Evolutionary conservation across 2,797 vertebrate genomes (phyloP).

Genomic region (Gallinago solitaria): DNA sequence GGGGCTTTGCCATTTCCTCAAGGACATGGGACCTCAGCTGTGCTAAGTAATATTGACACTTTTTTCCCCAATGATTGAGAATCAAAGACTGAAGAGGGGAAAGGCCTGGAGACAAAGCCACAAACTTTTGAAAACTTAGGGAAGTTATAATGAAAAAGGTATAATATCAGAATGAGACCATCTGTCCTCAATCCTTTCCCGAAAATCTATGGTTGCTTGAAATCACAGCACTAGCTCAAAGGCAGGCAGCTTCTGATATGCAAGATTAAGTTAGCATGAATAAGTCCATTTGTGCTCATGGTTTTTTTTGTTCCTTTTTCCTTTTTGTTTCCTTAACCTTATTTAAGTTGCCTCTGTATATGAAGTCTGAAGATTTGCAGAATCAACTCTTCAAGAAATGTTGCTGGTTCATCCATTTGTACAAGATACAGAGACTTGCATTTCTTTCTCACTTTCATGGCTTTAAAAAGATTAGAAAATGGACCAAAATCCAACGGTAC

Average conservation of each 20-base stretch:
- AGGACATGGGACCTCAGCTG: not conserved
- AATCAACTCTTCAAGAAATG: not conserved
- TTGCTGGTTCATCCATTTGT: not conserved
- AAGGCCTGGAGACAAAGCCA: not conserved
- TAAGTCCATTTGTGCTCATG: not conserved
- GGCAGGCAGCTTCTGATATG: not conserved
- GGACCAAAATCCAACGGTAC: fast-evolving
- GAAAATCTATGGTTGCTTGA: not conserved
- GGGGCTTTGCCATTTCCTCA: not conserved
- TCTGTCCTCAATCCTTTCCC: not conserved
- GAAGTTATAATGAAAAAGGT: not conserved
- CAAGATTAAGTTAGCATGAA: not conserved
- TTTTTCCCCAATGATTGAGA: not conserved
- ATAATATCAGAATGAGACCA: not conserved
- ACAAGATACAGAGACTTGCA: not conserved
- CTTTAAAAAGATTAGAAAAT: not conserved
- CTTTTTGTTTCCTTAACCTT: not conserved
- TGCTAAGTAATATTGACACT: not conserved
- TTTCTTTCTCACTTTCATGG: not conserved
- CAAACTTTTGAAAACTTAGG: not conserved
- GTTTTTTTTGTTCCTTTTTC: not conserved
- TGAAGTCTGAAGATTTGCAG: not conserved
- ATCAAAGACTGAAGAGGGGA: not conserved
- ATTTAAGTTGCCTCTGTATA: not conserved
- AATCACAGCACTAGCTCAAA: not conserved